phyloP scores from a whole-genome alignment of 2,113 vertebrate genomes.

The Notothenia rossii region DNA sequence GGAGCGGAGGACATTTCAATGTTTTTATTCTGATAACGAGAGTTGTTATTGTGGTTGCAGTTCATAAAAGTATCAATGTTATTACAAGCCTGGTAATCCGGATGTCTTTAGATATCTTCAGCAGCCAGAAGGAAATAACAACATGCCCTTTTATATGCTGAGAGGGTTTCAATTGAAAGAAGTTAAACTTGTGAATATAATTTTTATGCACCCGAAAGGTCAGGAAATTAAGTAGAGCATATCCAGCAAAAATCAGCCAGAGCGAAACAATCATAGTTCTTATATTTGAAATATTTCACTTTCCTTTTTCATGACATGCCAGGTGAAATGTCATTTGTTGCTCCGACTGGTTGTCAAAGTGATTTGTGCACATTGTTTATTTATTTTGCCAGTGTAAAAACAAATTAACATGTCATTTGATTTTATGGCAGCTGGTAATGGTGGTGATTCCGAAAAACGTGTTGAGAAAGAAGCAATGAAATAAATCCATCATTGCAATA shows the following conservation, averaged over 20 bases:
- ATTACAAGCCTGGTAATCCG: constrained; percentile 5
- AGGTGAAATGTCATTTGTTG: constrained; percentile 5
- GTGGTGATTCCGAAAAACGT: not conserved
- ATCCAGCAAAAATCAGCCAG: not conserved
- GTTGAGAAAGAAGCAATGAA: not conserved
- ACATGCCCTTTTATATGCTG: not conserved
- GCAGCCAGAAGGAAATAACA: constrained; percentile 3
- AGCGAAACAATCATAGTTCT: not conserved
- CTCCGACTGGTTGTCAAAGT: not conserved
- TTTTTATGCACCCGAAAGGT: not conserved
- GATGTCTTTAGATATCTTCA: constrained; percentile 23
- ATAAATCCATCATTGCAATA: not conserved
- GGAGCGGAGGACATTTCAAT: constrained; percentile 10
- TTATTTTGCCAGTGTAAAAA: constrained; percentile 17
- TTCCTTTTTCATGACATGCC: not conserved
- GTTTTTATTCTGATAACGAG: constrained; percentile 33
- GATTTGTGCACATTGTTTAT: constrained; percentile 4
- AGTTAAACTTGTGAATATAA: not conserved
- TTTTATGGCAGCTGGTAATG: constrained; percentile 3
- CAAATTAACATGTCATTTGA: constrained; percentile 19
- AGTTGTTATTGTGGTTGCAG: not conserved
- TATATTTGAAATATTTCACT: not conserved
- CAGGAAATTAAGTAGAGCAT: not conserved
- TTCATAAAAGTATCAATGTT: constrained; percentile 22
- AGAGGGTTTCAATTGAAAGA: constrained; percentile 5